Evolutionary conservation across 2,797 vertebrate genomes (phyloP).

Genomic region (Eurystomus glaucurus): DNA sequence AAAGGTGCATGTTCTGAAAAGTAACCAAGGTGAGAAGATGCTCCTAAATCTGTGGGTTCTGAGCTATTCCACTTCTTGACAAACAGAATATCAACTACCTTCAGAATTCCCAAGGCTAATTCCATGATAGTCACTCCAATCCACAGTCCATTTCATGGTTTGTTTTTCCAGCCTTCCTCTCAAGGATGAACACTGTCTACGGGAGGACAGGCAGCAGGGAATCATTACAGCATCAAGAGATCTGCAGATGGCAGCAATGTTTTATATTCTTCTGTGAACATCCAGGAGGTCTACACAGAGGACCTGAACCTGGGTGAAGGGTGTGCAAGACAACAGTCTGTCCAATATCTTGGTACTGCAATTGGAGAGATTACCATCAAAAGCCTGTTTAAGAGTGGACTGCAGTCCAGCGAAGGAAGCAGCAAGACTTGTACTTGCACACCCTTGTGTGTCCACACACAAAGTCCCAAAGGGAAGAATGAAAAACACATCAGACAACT

Average conservation of each 20-base stretch:
- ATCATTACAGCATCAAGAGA: neutral
- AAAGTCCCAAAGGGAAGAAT: neutral
- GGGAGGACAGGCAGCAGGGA: neutral
- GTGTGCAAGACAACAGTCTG: neutral
- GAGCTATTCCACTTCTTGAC: neutral
- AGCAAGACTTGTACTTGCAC: neutral
- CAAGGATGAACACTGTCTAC: neutral
- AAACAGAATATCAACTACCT: neutral
- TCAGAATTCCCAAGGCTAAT: constrained; percentile 4
- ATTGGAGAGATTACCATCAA: neutral
- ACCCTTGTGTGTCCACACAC: neutral
- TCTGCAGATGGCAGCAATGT: constrained; percentile 57
- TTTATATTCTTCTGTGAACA: neutral
- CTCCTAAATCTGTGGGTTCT: neutral
- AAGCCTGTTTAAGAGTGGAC: neutral
- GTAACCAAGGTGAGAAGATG: neutral
- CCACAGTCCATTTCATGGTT: neutral
- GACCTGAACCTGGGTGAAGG: neutral
- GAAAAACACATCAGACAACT: neutral
- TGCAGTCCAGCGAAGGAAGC: neutral
- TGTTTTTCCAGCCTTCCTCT: neutral
- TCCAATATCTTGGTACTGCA: neutral
- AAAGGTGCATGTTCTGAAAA: neutral
- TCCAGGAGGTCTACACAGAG: neutral
- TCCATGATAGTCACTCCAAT: constrained; percentile 1